phyloP scores from a whole-genome alignment of 2,888 invertebrate species.

The Ecdyonurus torrentis region DNA sequence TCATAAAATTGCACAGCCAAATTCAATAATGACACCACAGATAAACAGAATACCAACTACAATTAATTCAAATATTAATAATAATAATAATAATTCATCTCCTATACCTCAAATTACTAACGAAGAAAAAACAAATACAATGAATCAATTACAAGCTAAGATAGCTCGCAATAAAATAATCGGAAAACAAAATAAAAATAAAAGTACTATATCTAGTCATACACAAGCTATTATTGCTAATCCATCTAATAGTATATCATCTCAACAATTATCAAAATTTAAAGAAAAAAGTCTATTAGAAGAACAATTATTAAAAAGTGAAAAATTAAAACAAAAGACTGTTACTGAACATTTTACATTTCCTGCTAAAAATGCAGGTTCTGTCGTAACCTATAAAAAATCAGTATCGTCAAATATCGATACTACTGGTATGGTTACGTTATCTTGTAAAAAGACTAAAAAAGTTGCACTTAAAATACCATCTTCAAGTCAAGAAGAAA shows the following conservation, averaged over 20 bases:
- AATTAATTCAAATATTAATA: no score
- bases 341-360: not conserved
- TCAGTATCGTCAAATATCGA: not conserved
- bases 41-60: no score
- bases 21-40: no score
- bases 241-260: not conserved
- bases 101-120: no score
- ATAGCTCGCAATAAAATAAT: constrained; percentile 18
- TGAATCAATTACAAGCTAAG: constrained; percentile 18
- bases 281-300: not conserved
- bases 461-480: no score
- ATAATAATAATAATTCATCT: no score
- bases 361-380: not conserved
- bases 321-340: not conserved
- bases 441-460: no score
- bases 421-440: no score
- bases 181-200: constrained; percentile 16
- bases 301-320: not conserved
- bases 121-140: constrained; percentile 16
- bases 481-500: no score
- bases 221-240: not conserved
- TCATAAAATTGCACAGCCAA: no score
- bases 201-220: not conserved
- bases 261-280: not conserved
- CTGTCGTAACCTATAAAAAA: not conserved